Evolutionary conservation across 2,888 invertebrate species (phyloP).

Genomic region (Rhagonycha fulva): DNA sequence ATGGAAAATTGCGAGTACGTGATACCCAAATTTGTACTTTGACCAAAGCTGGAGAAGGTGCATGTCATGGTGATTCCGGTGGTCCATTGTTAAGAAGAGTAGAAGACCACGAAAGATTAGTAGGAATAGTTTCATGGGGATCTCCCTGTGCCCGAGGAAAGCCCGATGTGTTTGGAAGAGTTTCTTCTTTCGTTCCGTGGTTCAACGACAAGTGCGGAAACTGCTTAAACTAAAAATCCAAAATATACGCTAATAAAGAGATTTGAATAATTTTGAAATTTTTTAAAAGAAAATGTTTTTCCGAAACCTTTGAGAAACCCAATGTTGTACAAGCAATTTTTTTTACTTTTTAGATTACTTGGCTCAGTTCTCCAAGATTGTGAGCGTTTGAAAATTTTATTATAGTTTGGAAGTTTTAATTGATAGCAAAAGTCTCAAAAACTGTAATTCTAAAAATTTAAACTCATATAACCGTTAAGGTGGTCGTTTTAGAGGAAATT

Average conservation of each 20-base stretch:
- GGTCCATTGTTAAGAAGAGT: slow-evolving; percentile 55
- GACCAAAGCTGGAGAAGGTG: slow-evolving; percentile 60
- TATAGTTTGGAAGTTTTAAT: no score
- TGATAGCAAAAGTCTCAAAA: no score
- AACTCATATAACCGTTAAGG: no score
- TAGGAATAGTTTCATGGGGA: not conserved
- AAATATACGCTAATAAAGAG: not conserved
- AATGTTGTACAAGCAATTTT: no score
- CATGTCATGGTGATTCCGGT: slow-evolving; percentile 60
- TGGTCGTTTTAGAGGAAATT: no score
- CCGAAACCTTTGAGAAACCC: no score
- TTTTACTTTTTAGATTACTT: no score
- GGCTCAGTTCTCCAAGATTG: no score
- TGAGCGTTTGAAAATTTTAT: no score
- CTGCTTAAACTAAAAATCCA: slow-evolving; percentile 35
- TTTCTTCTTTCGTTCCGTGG: not conserved
- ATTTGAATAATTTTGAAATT: no score
- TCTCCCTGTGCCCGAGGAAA: not conserved
- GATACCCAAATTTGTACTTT: not conserved
- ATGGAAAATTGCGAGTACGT: not conserved
- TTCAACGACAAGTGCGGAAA: slow-evolving; percentile 6
- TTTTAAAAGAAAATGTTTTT: no score
- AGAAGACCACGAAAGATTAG: not conserved
- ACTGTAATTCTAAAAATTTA: no score
- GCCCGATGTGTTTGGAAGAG: not conserved